Evolutionary conservation across 1,140 invertebrate species (phyloP), one percentile per base, ranked within the genome.

Genomic region (Bombus soroeensis): DNA sequence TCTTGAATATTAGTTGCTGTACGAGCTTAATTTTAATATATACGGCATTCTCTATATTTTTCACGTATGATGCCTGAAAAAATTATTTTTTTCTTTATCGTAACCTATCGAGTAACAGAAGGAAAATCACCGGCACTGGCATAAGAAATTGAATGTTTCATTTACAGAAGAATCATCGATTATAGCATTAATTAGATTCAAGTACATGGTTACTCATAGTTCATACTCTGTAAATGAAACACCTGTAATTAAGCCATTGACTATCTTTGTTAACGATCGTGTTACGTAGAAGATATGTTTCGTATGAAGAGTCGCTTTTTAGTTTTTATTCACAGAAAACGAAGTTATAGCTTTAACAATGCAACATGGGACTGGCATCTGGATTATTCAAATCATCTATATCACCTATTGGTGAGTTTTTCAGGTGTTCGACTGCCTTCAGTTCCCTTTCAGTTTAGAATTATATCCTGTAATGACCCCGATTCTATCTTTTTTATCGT

Each of bases 91-190:
- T 73, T 86, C 32, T 28, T 59, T 83, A 43, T n/a, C 22, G n/a
- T 62, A 64, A 85, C 34, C 77, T 72, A 22, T 73, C 76, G 41
- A n/a, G 1, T 81, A 85, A 85, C 22, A n/a, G 10, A 86, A 83
- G 22, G 76, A 86, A 75, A 80, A 66, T 90, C 89, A 90, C 81
- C 86, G 89, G 64, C 89, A 90, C 89, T 90, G 89, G 89, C 89
- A 90, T 83, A 88, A 83, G 28, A 28, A 28, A 32, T 62, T 62
- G 37, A 41, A 81, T 90, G 89, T 90, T 90, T 86, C 80, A 86
- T 88, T 88, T 88, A 71, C 77, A 86, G 32, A 77, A 9, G 34
- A 64, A 39, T 53, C 73, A n/a, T 75, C 32, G 43, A 34, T 62
- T 62, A n/a, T 47, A 53, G 25, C 41, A 59, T 75, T 28, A 53